Conservation (phyloP, 2,888 invertebrate genomes). For the Archaeoteleia sp. region DNA sequence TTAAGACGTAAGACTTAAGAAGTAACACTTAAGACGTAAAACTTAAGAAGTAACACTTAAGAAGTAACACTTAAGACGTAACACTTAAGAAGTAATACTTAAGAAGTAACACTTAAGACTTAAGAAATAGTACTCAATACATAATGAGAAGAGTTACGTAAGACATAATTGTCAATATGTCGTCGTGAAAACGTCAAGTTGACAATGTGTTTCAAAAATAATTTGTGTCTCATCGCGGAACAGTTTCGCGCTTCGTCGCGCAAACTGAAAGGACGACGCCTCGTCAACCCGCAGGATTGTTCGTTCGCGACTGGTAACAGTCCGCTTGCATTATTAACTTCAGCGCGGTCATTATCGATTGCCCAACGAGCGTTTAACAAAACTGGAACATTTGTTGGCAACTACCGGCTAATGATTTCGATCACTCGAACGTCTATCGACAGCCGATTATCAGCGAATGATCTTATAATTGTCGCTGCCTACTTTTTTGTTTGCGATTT, state of each 20-base stretch:
- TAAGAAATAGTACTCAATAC: too few species aligned
- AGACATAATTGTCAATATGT: too few species aligned
- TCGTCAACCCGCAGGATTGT: too few species aligned
- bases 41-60: too few species aligned
- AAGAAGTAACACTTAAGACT: too few species aligned
- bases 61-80: too few species aligned
- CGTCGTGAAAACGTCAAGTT: too few species aligned
- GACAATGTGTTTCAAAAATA: not conserved
- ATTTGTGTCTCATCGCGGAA: not conserved
- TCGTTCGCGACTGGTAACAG: slow-evolving; percentile 6
- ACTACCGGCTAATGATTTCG: slow-evolving; percentile 7
- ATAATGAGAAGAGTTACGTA: too few species aligned
- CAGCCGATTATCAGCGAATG: slow-evolving; percentile 12
- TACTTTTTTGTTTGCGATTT: too few species aligned
- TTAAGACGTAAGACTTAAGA: too few species aligned
- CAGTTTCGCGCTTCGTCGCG: not conserved
- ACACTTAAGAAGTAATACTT: too few species aligned
- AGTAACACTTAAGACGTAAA: too few species aligned
- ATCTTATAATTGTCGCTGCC: slow-evolving; percentile 9
- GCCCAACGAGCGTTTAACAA: slow-evolving; percentile 20
- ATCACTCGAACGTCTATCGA: slow-evolving; percentile 12
- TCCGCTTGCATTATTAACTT: slow-evolving; percentile 20
- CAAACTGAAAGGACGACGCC: not conserved
- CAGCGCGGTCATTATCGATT: slow-evolving; percentile 18
- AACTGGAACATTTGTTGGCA: slow-evolving; percentile 18